Evolutionary conservation across 2,797 vertebrate species (phyloP), one percentile per base, ranked within the genome.

Genomic region (Sciurus carolinensis): DNA sequence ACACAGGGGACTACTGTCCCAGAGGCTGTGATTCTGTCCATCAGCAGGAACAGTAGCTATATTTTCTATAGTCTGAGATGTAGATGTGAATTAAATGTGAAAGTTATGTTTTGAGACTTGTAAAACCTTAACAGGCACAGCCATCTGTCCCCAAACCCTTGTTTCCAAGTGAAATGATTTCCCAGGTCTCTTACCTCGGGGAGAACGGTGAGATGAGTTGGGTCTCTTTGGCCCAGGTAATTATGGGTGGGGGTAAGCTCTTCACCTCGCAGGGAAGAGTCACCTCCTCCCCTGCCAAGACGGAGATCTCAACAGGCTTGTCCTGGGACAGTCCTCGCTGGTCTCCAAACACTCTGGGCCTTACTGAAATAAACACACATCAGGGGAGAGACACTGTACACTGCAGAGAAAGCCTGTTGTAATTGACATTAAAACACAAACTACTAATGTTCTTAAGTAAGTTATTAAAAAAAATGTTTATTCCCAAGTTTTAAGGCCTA

Each of bases 121-220:
- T 94, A 50, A 85, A 97, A 47, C 1, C 18, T 28, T 5, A 94
- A 44, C 0, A 47, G 42, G 42, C 4, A 26, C 5, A 67, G 14
- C 7, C 24, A 5, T 33, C 39, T 92, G 26, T 47, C 50, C 69
- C 26, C 42, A 72, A n/a, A 94, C 20, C 14, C 13, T 8, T 3
- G 13, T 88, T 67, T 85, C 20, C 8, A 0, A 0, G 3, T 11
- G 11, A 33, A 33, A 1, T 0, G 0, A 14, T 18, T 59, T 11
- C n/a, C 59, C 44, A n/a, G 24, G 22, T 39, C 22, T 73, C 96
- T 98, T 99, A 99, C 99, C 99, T 99, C 72, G 99, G 98, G 89
- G 99, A 99, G 97, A 99, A 99, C 0, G 99, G 99, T 79, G 99
- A 99, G 97, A 99, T 99, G 95, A 99, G 99, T 80, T 99, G 99